A percentile compares a stretch with the other conserved stretches of the same genome.
These are phyloP conservation scores for Ridgeia piscesae DNA, from an alignment of 1,140 invertebrate species.

Conservation along the genomic window DNA sequence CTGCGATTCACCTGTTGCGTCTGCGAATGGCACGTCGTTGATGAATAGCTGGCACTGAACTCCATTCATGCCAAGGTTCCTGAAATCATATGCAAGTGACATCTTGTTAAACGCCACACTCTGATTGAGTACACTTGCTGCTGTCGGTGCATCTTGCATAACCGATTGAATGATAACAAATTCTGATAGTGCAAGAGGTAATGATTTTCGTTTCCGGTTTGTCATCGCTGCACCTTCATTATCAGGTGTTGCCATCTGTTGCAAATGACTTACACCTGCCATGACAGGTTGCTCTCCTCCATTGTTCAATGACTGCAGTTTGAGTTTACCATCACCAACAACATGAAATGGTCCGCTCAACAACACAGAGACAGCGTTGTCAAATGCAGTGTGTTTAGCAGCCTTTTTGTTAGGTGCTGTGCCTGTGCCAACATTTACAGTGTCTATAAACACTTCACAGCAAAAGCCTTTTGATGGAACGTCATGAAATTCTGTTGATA, in stretches of 20 bases:
- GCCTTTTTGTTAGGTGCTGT: conserved; percentile 36
- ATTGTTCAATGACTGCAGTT: not conserved
- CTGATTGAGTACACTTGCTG: conserved; percentile 30
- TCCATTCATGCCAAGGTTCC: conserved; percentile 10
- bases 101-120: conserved; percentile 42
- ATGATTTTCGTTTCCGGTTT: conserved; percentile 2
- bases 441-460: conserved; percentile 37
- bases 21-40: conserved; percentile 33
- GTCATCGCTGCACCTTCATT: not conserved
- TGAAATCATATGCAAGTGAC: conserved; percentile 35
- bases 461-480: conserved; percentile 26
- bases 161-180: not conserved
- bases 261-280: not conserved
- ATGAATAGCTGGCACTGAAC: conserved; percentile 37
- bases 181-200: not conserved
- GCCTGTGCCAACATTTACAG: conserved; percentile 33
- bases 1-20: conserved; percentile 30
- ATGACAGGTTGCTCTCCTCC: not conserved
- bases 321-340: conserved; percentile 31
- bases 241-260: not conserved
- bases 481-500: conserved; percentile 6
- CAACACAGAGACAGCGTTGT: conserved; percentile 38
- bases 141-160: conserved; percentile 16
- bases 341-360: conserved; percentile 35
- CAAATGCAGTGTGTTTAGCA: conserved; percentile 43